These are phyloP conservation scores for Phocoena sinus DNA, from an alignment of 2,113 vertebrate species.

Conservation along the genomic window DNA sequence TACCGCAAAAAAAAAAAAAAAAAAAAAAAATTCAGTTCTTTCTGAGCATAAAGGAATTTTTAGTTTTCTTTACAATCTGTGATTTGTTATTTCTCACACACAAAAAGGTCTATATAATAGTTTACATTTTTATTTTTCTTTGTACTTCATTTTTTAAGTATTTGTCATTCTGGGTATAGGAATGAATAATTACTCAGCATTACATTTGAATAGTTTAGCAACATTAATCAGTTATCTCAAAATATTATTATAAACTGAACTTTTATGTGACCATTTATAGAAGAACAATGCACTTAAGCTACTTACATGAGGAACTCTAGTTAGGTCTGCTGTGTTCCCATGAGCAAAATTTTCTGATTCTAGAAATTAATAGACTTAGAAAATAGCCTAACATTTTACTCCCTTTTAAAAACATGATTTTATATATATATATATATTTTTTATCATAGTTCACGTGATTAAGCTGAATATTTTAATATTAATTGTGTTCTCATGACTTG, in stretches of 20 bases:
- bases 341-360: background rate
- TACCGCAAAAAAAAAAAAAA: too few species aligned
- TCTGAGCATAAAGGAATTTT: background rate
- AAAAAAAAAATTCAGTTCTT: background rate
- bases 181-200: background rate
- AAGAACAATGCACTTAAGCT: background rate
- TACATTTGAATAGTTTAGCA: background rate
- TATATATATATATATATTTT: background rate
- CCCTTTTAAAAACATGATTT: background rate
- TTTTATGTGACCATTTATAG: slow-evolving; percentile 20
- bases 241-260: background rate
- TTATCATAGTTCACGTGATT: background rate
- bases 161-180: background rate
- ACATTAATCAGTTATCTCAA: background rate
- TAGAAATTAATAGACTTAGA: background rate
- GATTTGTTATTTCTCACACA: background rate
- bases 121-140: background rate
- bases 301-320: background rate
- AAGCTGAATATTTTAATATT: background rate
- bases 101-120: background rate
- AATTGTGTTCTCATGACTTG: background rate
- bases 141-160: slow-evolving; percentile 26
- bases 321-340: background rate
- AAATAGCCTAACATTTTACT: background rate
- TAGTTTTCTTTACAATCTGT: background rate